A percentile compares a stretch with the other conserved stretches of the same genome.
phyloP scores from a whole-genome alignment of 2,888 invertebrate genomes.

The Drosophila limbata region DNA sequence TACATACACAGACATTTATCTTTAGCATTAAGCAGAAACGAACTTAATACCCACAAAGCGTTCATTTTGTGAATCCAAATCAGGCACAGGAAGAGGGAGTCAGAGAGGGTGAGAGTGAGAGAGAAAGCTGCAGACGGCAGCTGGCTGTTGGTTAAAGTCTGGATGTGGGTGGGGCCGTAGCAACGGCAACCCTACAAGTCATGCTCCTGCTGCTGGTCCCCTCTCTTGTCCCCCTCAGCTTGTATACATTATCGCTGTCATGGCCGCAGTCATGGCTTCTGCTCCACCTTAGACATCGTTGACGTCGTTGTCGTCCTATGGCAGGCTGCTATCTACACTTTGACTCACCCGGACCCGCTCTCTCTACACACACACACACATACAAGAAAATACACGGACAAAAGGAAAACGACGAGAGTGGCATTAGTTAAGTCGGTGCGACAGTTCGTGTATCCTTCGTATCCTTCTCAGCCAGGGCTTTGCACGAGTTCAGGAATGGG shows the following conservation, averaged over 20 bases:
- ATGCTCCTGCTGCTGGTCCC: slow-evolving; percentile 2
- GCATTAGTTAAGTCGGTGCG: slow-evolving; percentile 73
- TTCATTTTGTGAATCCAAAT: slow-evolving; percentile 34
- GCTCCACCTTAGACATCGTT: slow-evolving; percentile 83
- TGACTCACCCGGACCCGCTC: slow-evolving; percentile 66
- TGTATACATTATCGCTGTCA: slow-evolving; percentile 81
- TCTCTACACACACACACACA: slow-evolving; percentile 29
- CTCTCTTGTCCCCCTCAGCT: slow-evolving; percentile 19
- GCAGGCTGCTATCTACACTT: slow-evolving; percentile 76
- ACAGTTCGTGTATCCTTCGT: slow-evolving; percentile 69
- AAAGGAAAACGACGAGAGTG: slow-evolving; percentile 62
- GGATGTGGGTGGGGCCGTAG: slow-evolving; percentile 39
- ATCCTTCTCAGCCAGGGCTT: slow-evolving; percentile 51
- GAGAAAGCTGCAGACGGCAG: slow-evolving; percentile 39
- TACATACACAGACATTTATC: slow-evolving; percentile 63
- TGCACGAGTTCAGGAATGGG: slow-evolving; percentile 81
- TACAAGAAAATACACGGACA: slow-evolving; percentile 21
- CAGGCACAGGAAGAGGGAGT: not conserved
- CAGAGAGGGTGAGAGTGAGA: slow-evolving; percentile 24
- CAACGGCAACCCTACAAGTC: slow-evolving; percentile 65
- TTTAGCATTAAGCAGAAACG: slow-evolving; percentile 64
- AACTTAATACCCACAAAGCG: slow-evolving; percentile 79
- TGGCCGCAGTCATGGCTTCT: slow-evolving; percentile 84
- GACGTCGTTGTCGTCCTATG: slow-evolving; percentile 77
- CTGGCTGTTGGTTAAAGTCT: slow-evolving; percentile 53